phyloP scores from a whole-genome alignment of 2,888 invertebrate genomes.

The Eumerus sabulonum region DNA sequence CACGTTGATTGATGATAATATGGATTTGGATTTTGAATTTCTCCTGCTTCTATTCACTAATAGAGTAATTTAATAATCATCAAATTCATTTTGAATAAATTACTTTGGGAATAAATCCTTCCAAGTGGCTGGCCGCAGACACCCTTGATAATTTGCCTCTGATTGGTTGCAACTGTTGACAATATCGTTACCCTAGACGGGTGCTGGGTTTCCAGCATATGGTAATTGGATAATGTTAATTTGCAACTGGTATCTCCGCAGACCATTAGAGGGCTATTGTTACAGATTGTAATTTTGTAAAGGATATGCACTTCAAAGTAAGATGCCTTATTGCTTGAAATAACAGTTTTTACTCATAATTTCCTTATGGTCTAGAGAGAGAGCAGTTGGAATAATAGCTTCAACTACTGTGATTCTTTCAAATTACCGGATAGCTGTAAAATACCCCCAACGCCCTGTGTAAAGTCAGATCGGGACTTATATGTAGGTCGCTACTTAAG shows the following conservation, averaged over 20 bases:
- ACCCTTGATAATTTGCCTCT: conserved; percentile 57
- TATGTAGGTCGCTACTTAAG: too few species aligned
- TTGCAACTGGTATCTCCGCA: conserved; percentile 41
- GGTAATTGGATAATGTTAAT: conserved; percentile 68
- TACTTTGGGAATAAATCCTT: conserved; percentile 64
- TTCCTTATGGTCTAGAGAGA: too few species aligned
- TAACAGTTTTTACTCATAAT: too few species aligned
- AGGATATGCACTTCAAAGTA: neutral
- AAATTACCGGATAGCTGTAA: too few species aligned
- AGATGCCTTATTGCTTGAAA: too few species aligned
- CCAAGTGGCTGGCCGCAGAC: conserved; percentile 67
- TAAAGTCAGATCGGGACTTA: too few species aligned
- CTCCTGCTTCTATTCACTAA: conserved; percentile 41
- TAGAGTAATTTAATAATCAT: conserved; percentile 64
- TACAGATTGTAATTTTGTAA: neutral
- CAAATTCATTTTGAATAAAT: conserved; percentile 52
- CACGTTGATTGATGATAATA: conserved; percentile 30
- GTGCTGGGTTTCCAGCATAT: conserved; percentile 37
- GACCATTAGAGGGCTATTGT: neutral
- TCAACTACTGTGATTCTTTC: too few species aligned
- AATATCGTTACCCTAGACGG: conserved; percentile 29
- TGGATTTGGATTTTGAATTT: conserved; percentile 17
- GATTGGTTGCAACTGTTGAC: conserved; percentile 64
- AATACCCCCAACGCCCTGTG: too few species aligned
- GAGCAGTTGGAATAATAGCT: too few species aligned